Evolutionary conservation across 2,113 vertebrate genomes (phyloP).

Genomic region (western clawed frog (Xenopus tropicalis)): DNA sequence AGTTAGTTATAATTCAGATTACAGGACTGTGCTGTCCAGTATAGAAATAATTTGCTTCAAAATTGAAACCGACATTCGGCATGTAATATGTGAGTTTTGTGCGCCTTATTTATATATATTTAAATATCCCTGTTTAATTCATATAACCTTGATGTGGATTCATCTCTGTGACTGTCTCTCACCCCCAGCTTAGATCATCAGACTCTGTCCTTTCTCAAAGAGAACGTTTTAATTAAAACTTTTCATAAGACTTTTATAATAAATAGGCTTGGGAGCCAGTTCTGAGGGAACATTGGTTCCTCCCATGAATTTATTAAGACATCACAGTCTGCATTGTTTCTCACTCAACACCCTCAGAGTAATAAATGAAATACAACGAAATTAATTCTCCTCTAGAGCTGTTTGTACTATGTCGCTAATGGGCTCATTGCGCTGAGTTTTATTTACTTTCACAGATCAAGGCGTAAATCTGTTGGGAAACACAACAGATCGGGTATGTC

Average conservation of each 20-base stretch:
- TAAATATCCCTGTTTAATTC: too few relatives aligned
- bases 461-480: constrained; percentile 10
- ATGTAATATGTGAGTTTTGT: too few relatives aligned
- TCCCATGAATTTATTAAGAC: constrained; percentile 31
- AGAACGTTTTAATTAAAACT: constrained; percentile 50
- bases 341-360: constrained; percentile 11
- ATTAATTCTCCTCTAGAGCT: not conserved
- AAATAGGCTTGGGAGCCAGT: constrained; percentile 7
- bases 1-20: too few relatives aligned
- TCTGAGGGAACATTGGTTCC: constrained; percentile 11
- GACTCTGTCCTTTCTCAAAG: constrained; percentile 48
- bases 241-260: not conserved
- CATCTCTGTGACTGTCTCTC: too few relatives aligned
- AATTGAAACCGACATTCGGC: too few relatives aligned
- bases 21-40: too few relatives aligned
- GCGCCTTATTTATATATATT: too few relatives aligned
- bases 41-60: too few relatives aligned
- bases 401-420: constrained; percentile 14
- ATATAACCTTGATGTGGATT: too few relatives aligned
- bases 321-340: not conserved
- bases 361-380: not conserved
- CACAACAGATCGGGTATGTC: too few relatives aligned
- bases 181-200: too few relatives aligned
- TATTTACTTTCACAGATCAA: constrained; percentile 23
- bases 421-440: not conserved